Evolutionary conservation across 2,888 invertebrate genomes (phyloP).

Genomic region (Lacanobia oleracea): DNA sequence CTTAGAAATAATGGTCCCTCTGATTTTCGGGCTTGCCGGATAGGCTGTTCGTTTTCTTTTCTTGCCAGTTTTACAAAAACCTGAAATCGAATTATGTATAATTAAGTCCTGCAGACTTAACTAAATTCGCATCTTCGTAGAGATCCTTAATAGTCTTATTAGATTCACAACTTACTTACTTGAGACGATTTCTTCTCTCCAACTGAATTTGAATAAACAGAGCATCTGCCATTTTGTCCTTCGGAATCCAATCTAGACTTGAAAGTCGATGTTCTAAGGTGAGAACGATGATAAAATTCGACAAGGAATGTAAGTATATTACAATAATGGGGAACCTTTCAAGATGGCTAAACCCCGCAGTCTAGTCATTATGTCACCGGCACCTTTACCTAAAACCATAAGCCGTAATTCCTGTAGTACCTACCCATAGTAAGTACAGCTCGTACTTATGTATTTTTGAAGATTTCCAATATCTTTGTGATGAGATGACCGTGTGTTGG

Average conservation of each 20-base stretch:
- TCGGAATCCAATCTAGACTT: background rate
- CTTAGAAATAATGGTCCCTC: too few species aligned
- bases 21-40: too few species aligned
- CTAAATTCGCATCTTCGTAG: background rate
- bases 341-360: background rate
- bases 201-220: background rate
- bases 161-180: too few species aligned
- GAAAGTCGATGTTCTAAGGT: background rate
- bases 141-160: background rate
- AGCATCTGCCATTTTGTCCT: background rate
- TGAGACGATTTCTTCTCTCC: background rate
- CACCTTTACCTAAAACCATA: background rate
- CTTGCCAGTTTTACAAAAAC: too few species aligned
- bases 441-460: background rate
- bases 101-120: too few species aligned
- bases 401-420: too few species aligned
- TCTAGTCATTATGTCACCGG: too few species aligned
- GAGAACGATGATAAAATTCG: background rate
- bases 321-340: background rate
- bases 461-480: background rate
- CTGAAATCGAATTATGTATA: too few species aligned
- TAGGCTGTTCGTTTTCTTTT: too few species aligned
- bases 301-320: background rate
- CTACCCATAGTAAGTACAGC: background rate
- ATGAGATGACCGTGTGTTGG: background rate